Evolutionary conservation across 2,113 vertebrate species (phyloP).

Genomic region (Hypomesus transpacificus): DNA sequence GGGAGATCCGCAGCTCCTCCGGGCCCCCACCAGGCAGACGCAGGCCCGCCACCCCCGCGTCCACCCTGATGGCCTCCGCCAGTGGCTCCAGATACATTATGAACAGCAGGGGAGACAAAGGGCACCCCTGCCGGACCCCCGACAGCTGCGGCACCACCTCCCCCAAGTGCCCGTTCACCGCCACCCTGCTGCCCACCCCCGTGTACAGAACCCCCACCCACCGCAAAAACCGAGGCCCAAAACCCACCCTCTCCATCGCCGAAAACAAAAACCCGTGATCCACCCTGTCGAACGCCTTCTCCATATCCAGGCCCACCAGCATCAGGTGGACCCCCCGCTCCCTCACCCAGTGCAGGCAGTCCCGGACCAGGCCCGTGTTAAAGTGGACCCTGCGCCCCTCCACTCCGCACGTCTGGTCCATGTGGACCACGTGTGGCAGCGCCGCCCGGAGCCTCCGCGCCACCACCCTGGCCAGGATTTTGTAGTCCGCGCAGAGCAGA

Average conservation of each 20-base stretch:
- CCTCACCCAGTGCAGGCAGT: not conserved
- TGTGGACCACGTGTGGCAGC: not conserved
- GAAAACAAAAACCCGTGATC: not conserved
- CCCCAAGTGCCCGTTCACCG: not conserved
- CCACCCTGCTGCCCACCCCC: conserved; percentile 3
- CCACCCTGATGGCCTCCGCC: not conserved
- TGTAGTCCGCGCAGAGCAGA: not conserved
- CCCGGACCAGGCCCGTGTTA: conserved; percentile 3
- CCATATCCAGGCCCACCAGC: conserved; percentile 19
- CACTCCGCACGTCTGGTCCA: conserved; percentile 4
- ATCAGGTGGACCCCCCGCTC: not conserved
- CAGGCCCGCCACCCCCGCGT: not conserved
- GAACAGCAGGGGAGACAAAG: not conserved
- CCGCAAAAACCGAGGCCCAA: not conserved
- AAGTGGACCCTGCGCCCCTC: not conserved
- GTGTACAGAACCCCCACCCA: not conserved
- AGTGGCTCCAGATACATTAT: not conserved
- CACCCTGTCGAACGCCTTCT: conserved; percentile 22
- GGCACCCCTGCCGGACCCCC: not conserved
- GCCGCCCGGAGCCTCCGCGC: not conserved
- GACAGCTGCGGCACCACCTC: not conserved
- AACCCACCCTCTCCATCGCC: not conserved
- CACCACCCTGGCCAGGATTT: conserved; percentile 12
- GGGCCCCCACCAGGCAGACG: not conserved
- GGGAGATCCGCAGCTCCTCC: not conserved